These are phyloP conservation scores for Nowickia ferox DNA, from an alignment of 2,888 invertebrate genomes.

Conservation along the genomic window DNA sequence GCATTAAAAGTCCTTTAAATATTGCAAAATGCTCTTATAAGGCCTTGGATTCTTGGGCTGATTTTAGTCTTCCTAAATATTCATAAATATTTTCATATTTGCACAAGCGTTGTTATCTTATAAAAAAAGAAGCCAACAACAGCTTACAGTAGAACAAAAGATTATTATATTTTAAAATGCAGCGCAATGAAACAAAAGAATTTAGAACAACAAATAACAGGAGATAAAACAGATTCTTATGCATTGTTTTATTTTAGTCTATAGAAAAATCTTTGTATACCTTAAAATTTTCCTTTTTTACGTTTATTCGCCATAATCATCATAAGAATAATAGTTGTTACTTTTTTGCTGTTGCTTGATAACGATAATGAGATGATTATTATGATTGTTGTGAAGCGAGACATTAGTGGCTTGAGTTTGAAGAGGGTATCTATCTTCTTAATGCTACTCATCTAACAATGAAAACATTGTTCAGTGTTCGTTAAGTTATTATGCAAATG, in stretches of 20 bases:
- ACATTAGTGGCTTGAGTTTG: slow-evolving; percentile 22
- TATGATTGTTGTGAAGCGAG: slow-evolving; percentile 16
- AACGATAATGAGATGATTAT: slow-evolving; percentile 43
- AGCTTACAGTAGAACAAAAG: slow-evolving; percentile 21
- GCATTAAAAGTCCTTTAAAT: no score
- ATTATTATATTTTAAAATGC: slow-evolving; percentile 36
- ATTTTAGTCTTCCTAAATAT: neutral
- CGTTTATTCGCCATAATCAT: slow-evolving; percentile 8
- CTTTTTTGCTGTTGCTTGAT: slow-evolving; percentile 21
- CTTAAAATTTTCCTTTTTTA: neutral
- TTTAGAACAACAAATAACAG: slow-evolving; percentile 20
- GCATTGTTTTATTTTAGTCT: neutral
- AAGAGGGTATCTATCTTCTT: slow-evolving; percentile 25
- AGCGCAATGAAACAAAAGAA: slow-evolving; percentile 42
- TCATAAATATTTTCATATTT: neutral
- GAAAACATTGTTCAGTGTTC: neutral
- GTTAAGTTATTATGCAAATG: slow-evolving; percentile 49
- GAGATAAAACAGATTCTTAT: slow-evolving; percentile 29
- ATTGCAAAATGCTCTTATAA: neutral
- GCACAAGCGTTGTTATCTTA: slow-evolving; percentile 16
- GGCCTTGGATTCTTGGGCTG: neutral
- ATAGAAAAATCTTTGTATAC: neutral
- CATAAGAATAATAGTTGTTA: neutral
- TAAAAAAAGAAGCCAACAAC: neutral
- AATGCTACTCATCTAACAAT: slow-evolving; percentile 34